Base-by-base conservation (phyloP, 1,140 invertebrate species). In the Thalassaphorura encarpata region DNA sequence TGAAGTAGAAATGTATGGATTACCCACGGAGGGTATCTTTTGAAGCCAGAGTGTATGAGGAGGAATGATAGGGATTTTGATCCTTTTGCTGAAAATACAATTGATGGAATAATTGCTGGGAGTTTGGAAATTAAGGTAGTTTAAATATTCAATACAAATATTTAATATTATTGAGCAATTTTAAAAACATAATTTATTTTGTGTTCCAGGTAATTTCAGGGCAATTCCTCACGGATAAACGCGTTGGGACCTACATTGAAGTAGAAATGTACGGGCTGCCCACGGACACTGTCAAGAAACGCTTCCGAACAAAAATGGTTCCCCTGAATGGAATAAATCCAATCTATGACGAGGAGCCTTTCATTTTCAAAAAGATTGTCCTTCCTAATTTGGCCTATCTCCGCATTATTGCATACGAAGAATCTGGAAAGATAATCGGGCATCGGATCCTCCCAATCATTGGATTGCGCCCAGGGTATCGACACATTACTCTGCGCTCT, bases 181-280 rank as follows among this genome's bases (percentile, higher is more conserved):
- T n/a, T n/a, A n/a, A 36, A 8, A 11, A 8, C 29, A 49, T 29
- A 29, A 58, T 26, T 41, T 52, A 53, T 4, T 53, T 24, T 48
- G 26, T 61, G 26, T 48, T 59, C 8, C 56, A 83, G 79, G 78
- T 83, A 15, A 79, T 84, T 59, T 83, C 81, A 41, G 83, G 89
- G 0, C 95, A 98, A 75, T 96, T 99, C 73, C 75, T 99, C 45
- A 92, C 87, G 2, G 95, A 99, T 67, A 95, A 93, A 71, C 82
- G 93, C 61, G 85, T 90, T 18, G 93, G 93, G 19, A 97, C 93
- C 0, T 99, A 93, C 69, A 92, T 99, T 1, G 96, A 99, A 73
- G 94, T 98, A 26, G 95, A 99, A 69, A 97, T 98, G 95, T 99
- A 95, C 70, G 96, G 96, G 1, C 75, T 99, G 56, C 94, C 96